phyloP scores from a whole-genome alignment of 2,113 vertebrate species.

The Chionodraco myersi region DNA sequence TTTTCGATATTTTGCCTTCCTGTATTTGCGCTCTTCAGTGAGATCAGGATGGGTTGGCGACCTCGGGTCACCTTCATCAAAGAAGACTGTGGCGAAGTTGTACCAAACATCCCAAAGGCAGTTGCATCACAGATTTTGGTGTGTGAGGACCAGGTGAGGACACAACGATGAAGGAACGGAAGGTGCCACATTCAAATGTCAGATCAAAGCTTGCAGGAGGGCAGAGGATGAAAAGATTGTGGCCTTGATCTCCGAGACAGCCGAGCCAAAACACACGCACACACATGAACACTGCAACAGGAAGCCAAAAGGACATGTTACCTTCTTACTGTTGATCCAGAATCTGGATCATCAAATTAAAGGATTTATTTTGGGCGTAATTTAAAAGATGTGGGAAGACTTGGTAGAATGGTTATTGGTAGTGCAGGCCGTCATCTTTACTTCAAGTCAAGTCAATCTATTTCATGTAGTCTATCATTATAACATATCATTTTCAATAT shows the following conservation, averaged over 20 bases:
- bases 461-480: background rate
- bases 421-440: background rate
- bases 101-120: conserved; percentile 41
- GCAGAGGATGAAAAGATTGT: conserved; percentile 71
- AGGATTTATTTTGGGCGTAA: conserved; percentile 1
- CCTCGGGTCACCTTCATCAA: conserved; percentile 17
- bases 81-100: conserved; percentile 4
- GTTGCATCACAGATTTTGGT: conserved; percentile 28
- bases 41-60: conserved; percentile 8
- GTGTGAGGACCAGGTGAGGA: conserved; percentile 17
- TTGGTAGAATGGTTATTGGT: background rate
- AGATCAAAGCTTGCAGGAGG: conserved; percentile 72
- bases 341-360: conserved; percentile 27
- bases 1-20: conserved; percentile 3
- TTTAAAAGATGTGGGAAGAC: background rate
- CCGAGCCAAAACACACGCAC: conserved; percentile 46
- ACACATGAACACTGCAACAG: conserved; percentile 46
- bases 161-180: conserved; percentile 60
- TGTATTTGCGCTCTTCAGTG: conserved; percentile 37
- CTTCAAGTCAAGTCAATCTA: background rate
- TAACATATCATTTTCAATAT: background rate
- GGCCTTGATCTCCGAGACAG: conserved; percentile 72
- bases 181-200: conserved; percentile 69
- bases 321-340: conserved; percentile 49
- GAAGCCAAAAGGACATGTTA: conserved; percentile 43